Evolutionary conservation across 2,797 vertebrate species (phyloP), one percentile per base, ranked within the genome.

Genomic region (Hippoglossus hippoglossus): DNA sequence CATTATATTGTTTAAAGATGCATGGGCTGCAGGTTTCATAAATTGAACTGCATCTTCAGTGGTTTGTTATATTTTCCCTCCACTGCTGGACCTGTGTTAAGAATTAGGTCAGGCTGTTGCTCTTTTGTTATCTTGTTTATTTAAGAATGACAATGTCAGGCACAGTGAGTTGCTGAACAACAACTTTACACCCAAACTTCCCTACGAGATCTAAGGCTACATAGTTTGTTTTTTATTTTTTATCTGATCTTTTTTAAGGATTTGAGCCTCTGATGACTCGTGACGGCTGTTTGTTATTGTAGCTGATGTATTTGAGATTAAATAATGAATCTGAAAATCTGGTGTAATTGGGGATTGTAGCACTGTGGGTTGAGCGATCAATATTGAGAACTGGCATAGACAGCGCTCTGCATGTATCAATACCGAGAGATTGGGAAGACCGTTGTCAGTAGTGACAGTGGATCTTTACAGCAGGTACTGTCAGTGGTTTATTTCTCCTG

Each of bases 1-100:
- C 52, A 21, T 31, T 21, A 2, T 25, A 31, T 46, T 44, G 19
- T 51, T 9, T 55, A 36, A 64, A 70, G 75, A 69, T 67, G 60
- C 67, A 50, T 7, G 28, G 47, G 21, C 47, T 73, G 68, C 58
- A 79, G 11, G 58, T 69, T 77, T 77, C 49, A 19, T 51, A 58
- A 75, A 81, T 71, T 67, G 49, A 81, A 72, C 24, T 75, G 63
- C 64, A 63, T 63, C 26, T 73, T 76, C 47, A 46, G 47, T 77
- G 51, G 28, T 80, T 83, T 67, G 51, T 74, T 56, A 16, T 47
- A 41, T 47, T 62, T 58, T 58, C 71, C 58, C 69, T 57, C 49
- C 12, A 5, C 72, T 55, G 57, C 57, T 79, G 11, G 15, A 62
- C 62, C 75, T 0, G 1, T 47, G 63, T 55, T 49, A 34, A 62